A percentile compares a stretch with the other conserved stretches of the same genome.
phyloP scores from a whole-genome alignment of 2,888 invertebrate species.

The Euzophera pinguis region DNA sequence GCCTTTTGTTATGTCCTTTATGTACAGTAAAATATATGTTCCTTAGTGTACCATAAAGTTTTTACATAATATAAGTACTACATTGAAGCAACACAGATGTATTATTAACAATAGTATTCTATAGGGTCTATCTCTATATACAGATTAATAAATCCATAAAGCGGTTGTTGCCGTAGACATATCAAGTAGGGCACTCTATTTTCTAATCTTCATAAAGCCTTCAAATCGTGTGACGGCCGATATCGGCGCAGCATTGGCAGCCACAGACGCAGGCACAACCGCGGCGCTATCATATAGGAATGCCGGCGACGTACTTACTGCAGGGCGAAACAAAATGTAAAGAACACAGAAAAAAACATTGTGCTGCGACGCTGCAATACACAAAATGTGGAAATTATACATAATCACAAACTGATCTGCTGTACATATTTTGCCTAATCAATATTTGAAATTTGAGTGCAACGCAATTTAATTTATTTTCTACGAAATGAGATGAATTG shows the following conservation, averaged over 20 bases:
- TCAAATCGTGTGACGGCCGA: conserved; percentile 55
- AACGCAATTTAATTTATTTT: too few relatives aligned
- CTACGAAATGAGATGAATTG: too few relatives aligned
- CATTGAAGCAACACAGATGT: neutral
- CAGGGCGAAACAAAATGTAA: neutral
- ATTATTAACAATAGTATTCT: neutral
- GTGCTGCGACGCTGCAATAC: neutral
- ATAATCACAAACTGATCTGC: too few relatives aligned
- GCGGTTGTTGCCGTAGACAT: conserved; percentile 10
- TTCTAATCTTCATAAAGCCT: conserved; percentile 69
- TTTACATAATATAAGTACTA: too few relatives aligned
- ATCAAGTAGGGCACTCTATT: conserved; percentile 49
- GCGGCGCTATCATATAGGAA: conserved; percentile 49
- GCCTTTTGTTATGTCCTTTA: too few relatives aligned
- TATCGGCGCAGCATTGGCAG: conserved; percentile 48
- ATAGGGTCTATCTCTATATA: neutral
- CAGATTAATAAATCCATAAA: conserved; percentile 8
- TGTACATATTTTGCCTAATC: too few relatives aligned
- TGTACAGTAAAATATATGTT: too few relatives aligned
- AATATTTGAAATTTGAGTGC: too few relatives aligned
- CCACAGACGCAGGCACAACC: conserved; percentile 21
- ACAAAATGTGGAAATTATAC: too few relatives aligned
- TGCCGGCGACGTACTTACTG: conserved; percentile 32
- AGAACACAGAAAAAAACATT: neutral
- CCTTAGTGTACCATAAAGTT: too few relatives aligned